Percentiles rank a stretch among this genome's conserved stretches.
Conservation (phyloP, 2,797 vertebrate species). For the Tadarida brasiliensis region DNA sequence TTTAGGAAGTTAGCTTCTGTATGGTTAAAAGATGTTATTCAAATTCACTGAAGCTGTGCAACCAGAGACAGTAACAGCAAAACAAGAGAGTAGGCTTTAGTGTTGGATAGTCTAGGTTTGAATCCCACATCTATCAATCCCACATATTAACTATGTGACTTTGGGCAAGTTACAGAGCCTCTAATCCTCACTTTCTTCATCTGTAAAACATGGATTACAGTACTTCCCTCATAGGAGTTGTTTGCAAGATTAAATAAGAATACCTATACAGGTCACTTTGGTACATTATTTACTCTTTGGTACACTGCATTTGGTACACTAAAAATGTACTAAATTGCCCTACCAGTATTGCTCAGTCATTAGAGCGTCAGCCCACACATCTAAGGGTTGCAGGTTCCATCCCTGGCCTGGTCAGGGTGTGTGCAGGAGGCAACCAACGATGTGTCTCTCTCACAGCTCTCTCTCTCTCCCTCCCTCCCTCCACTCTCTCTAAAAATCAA, state of each 20-base stretch:
- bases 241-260: neutral
- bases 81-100: neutral
- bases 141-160: neutral
- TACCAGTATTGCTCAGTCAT: neutral
- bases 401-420: too few relatives aligned
- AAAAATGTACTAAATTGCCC: neutral
- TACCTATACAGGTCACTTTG: neutral
- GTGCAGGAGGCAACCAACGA: too few relatives aligned
- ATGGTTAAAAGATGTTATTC: neutral
- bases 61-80: neutral
- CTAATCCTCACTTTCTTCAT: constrained; percentile 16
- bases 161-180: neutral
- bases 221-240: neutral
- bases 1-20: neutral
- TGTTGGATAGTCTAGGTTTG: neutral
- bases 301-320: neutral
- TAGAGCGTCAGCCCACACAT: neutral
- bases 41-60: neutral
- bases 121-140: neutral
- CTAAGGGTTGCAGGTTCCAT: too few relatives aligned
- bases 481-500: too few relatives aligned
- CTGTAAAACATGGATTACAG: neutral
- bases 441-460: too few relatives aligned
- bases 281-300: neutral
- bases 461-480: too few relatives aligned